Percentiles rank a stretch among this genome's conserved stretches.
These are phyloP conservation scores for Embiotoca jacksoni DNA, from an alignment of 2,113 vertebrate species.

Conservation along the genomic window DNA sequence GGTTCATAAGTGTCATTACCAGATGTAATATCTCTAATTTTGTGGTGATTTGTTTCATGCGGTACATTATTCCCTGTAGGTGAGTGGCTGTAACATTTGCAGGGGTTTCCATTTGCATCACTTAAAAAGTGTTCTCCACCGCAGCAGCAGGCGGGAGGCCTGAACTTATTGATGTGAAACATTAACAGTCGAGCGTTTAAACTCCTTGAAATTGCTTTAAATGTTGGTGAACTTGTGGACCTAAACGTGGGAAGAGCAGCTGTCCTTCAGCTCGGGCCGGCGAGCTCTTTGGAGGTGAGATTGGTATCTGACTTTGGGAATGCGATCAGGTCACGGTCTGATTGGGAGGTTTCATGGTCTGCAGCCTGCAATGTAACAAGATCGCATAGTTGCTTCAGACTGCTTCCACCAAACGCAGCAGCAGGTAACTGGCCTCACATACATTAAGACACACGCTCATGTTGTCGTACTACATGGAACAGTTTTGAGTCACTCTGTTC, in stretches of 20 bases:
- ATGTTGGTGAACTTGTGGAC: not conserved
- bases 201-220: constrained; percentile 26
- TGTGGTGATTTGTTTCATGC: no score
- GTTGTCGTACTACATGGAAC: no score
- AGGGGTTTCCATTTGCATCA: no score
- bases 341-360: constrained; percentile 38
- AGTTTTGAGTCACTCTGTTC: no score
- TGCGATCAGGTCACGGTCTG: constrained; percentile 39
- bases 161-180: constrained; percentile 19
- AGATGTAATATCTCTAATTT: no score
- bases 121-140: no score
- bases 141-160: not conserved
- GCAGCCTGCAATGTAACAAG: constrained; percentile 32
- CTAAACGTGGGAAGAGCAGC: not conserved
- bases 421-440: not conserved
- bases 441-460: no score
- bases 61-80: no score
- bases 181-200: not conserved
- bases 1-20: no score
- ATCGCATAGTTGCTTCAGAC: constrained; percentile 10
- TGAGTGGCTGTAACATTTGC: no score
- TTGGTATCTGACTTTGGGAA: constrained; percentile 54
- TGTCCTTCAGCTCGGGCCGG: constrained; percentile 43
- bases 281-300: constrained; percentile 3
- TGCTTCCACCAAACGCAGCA: constrained; percentile 1